Conservation (phyloP, 2,113 vertebrate species). For the Atrichornis clamosus region DNA sequence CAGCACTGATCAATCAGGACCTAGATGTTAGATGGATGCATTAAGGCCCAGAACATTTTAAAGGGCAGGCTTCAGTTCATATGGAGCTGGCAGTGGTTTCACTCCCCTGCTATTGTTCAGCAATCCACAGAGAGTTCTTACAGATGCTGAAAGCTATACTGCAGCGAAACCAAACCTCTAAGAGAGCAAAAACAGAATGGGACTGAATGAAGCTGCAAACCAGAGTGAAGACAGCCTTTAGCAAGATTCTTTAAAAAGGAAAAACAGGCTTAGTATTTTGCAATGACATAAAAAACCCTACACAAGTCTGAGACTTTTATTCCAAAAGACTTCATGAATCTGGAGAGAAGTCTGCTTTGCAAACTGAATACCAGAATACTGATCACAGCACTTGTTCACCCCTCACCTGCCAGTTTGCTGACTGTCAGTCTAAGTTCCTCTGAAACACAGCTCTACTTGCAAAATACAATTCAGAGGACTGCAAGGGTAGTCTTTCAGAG, state of each 20-base stretch:
- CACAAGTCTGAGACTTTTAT: not conserved
- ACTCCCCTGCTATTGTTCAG: constrained; percentile 3
- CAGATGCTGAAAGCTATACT: constrained; percentile 47
- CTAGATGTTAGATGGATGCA: constrained; percentile 15
- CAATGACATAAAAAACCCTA: not conserved
- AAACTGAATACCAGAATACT: not conserved
- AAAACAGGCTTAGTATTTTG: constrained; percentile 26
- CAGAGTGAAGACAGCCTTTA: constrained; percentile 42
- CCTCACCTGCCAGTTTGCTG: not conserved
- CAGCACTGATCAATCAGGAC: constrained; percentile 51
- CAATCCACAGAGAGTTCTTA: constrained; percentile 24
- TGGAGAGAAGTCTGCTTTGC: not conserved
- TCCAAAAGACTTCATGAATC: not conserved
- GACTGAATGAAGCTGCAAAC: constrained; percentile 38
- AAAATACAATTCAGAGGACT: not conserved
- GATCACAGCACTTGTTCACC: not conserved
- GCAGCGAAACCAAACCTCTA: constrained; percentile 48
- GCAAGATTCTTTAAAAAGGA: constrained; percentile 12
- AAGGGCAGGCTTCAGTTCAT: not conserved
- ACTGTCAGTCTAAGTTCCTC: not conserved
- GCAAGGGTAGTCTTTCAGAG: not conserved
- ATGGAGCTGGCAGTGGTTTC: not conserved
- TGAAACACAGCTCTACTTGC: not conserved
- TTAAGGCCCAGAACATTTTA: constrained; percentile 12
- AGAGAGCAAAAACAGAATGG: constrained; percentile 47